Conservation (phyloP, 1,140 invertebrate species). For the Himalopsyche phryganea region DNA sequence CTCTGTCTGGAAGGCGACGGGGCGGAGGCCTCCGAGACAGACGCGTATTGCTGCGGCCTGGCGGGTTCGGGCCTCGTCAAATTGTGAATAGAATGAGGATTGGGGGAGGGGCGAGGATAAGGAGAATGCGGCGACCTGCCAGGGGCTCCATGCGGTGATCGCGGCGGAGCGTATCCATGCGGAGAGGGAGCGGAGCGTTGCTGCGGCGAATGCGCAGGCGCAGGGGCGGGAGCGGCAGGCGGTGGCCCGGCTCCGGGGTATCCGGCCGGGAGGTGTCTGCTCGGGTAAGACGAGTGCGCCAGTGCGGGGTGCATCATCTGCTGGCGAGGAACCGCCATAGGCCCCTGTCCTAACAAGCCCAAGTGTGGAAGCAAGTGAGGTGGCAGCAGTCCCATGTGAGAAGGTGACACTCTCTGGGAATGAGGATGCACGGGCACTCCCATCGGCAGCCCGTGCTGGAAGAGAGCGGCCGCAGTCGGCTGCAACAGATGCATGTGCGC, state of each 20-base stretch:
- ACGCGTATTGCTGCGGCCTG: constrained; percentile 10
- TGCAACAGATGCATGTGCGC: constrained; percentile 23
- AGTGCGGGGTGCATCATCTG: constrained; percentile 15
- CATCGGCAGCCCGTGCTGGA: constrained; percentile 27
- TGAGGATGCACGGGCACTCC: constrained; percentile 31
- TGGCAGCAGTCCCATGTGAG: constrained; percentile 36
- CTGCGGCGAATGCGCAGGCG: constrained; percentile 26
- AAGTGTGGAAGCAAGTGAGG: constrained; percentile 39
- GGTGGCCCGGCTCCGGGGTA: constrained; percentile 5
- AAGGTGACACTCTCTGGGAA: constrained; percentile 36
- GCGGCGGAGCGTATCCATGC: constrained; percentile 27
- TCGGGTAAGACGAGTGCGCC: constrained; percentile 15
- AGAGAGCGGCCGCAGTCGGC: constrained; percentile 25
- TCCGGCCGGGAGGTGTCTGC: constrained; percentile 23
- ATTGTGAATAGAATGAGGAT: constrained; percentile 31
- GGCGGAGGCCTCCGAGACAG: not conserved
- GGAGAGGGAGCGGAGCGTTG: constrained; percentile 18
- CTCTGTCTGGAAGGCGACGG: not conserved
- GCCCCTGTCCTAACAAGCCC: constrained; percentile 39
- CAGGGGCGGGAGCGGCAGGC: constrained; percentile 19
- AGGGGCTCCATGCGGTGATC: constrained; percentile 25
- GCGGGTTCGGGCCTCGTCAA: constrained; percentile 24
- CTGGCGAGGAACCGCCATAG: constrained; percentile 31
- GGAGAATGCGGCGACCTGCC: constrained; percentile 29
- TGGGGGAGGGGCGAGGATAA: constrained; percentile 20